A percentile compares a stretch with the other conserved stretches of the same genome.
Conservation (phyloP, 2,888 invertebrate species). For the Ommatoiulus sabulosus region DNA sequence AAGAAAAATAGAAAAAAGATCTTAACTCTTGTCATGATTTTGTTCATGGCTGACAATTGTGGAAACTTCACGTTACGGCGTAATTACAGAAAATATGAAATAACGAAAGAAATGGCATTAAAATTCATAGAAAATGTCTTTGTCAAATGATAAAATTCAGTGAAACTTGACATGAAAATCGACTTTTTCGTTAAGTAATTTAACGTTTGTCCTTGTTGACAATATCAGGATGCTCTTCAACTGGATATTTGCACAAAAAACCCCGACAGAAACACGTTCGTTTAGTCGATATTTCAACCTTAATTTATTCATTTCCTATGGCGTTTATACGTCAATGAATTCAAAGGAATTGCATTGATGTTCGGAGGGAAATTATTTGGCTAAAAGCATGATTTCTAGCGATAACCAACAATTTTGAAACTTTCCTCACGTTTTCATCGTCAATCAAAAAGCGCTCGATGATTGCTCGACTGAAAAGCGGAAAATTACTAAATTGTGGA, state of each 20-base stretch:
- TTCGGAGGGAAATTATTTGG: neutral
- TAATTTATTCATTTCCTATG: slow-evolving; percentile 36
- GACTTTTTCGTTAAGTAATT: neutral
- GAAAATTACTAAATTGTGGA: slow-evolving; percentile 39
- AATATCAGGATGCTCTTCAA: neutral
- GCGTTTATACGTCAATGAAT: slow-evolving; percentile 13
- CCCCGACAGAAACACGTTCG: neutral
- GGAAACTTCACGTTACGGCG: too few species aligned
- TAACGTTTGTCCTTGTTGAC: neutral
- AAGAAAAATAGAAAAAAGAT: too few species aligned
- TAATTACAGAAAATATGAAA: too few species aligned
- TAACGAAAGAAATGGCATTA: too few species aligned
- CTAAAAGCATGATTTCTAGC: slow-evolving; percentile 25
- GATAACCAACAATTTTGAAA: slow-evolving; percentile 47
- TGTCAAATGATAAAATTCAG: too few species aligned
- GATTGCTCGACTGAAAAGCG: slow-evolving; percentile 2
- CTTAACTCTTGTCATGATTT: too few species aligned
- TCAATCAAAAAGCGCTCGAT: neutral
- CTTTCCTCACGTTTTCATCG: slow-evolving; percentile 42
- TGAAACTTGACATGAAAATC: neutral
- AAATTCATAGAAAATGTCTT: too few species aligned
- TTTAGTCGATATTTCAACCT: slow-evolving; percentile 13
- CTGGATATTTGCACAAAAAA: neutral
- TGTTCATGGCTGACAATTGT: too few species aligned
- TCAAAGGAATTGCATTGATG: neutral